These are phyloP conservation scores for Apodemus sylvaticus DNA, from an alignment of 2,113 vertebrate genomes.

Conservation along the genomic window DNA sequence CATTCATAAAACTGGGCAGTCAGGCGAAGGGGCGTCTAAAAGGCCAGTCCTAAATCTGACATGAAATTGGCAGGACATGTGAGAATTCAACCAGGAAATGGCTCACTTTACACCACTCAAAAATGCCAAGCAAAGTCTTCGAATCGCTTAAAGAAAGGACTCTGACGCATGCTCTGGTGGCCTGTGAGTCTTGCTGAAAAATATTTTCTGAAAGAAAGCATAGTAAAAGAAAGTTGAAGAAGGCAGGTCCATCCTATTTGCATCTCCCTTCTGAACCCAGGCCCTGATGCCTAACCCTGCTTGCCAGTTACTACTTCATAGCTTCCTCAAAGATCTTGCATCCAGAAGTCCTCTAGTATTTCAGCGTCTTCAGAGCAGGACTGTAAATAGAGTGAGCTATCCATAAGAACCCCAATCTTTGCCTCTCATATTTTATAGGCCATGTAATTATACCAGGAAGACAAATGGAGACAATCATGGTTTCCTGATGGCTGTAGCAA, in stretches of 20 bases:
- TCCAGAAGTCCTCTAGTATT: neutral
- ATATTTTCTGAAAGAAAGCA: slow-evolving; percentile 22
- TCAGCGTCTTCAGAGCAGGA: neutral
- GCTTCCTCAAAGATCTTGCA: neutral
- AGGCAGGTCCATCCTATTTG: neutral
- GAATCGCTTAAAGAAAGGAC: neutral
- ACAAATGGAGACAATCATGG: neutral
- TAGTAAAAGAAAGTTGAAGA: neutral
- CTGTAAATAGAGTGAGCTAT: neutral
- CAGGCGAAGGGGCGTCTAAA: neutral
- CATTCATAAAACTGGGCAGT: neutral
- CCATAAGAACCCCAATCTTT: neutral
- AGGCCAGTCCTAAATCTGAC: neutral
- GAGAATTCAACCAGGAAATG: neutral
- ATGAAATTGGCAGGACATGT: neutral
- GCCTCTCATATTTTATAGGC: neutral
- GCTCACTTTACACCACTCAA: neutral
- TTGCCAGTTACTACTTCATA: neutral
- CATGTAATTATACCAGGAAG: neutral
- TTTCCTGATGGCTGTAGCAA: neutral
- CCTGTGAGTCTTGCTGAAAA: neutral
- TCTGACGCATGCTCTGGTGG: neutral
- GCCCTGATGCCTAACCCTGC: neutral
- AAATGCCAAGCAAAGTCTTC: slow-evolving; percentile 13
- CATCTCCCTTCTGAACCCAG: neutral